Conservation (phyloP, 2,113 vertebrate species). For the Oreotragus oreotragus region DNA sequence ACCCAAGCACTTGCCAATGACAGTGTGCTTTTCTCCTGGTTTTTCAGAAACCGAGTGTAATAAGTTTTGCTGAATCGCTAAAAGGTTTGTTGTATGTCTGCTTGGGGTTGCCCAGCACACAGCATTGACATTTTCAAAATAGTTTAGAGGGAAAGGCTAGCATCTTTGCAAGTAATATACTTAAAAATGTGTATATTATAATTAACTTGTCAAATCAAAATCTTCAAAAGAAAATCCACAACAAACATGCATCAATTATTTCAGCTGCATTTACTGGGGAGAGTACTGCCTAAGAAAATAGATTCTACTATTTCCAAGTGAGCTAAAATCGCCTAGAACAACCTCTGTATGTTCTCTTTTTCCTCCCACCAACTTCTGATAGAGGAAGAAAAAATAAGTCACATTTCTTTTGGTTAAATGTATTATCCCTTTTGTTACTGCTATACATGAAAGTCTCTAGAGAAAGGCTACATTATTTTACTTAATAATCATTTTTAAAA, state of each 20-base stretch:
- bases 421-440: not conserved
- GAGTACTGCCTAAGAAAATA: not conserved
- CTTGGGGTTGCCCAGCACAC: not conserved
- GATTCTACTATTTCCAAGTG: not conserved
- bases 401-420: not conserved
- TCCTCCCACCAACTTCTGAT: not conserved
- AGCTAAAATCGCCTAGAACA: not conserved
- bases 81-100: not conserved
- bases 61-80: not conserved
- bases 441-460: not conserved
- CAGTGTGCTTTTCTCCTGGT: not conserved
- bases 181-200: not conserved
- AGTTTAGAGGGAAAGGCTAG: not conserved
- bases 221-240: not conserved
- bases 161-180: not conserved
- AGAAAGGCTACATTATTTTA: not conserved
- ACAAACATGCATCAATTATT: not conserved
- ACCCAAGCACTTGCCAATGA: not conserved
- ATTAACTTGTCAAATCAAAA: not conserved
- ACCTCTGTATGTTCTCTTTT: not conserved
- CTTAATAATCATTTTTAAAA: not conserved
- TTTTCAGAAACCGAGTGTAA: not conserved
- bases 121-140: not conserved
- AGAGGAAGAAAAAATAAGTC: not conserved
- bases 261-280: not conserved